Percentiles rank a stretch among this genome's conserved stretches.
These are phyloP conservation scores for Patiria miniata DNA, from an alignment of 35 echinoderm and acorn worm genomes.

Conservation along the genomic window DNA sequence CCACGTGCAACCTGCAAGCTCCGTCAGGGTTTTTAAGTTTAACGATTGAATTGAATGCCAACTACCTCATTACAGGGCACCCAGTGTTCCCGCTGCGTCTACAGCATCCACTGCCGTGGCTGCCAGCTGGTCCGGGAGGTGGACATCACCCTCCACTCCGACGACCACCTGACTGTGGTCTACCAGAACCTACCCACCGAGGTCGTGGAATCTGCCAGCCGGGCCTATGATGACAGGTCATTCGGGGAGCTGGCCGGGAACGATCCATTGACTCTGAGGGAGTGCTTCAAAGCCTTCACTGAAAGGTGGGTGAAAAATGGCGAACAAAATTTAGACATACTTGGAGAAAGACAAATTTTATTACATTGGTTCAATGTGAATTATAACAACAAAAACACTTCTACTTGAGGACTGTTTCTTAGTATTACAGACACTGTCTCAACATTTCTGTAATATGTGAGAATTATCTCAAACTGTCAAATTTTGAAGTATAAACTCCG, in stretches of 20 bases:
- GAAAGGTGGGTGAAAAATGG: constrained; percentile 66
- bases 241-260: constrained; percentile 55
- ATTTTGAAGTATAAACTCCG: too few relatives aligned
- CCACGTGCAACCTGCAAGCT: too few relatives aligned
- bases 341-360: not conserved
- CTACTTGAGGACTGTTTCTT: too few relatives aligned
- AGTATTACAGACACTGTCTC: too few relatives aligned
- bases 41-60: not conserved
- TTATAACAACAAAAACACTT: too few relatives aligned
- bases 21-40: too few relatives aligned
- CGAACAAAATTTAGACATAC: not conserved
- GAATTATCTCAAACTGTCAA: too few relatives aligned
- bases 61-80: constrained; percentile 62
- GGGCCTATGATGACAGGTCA: constrained; percentile 74
- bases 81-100: constrained; percentile 82
- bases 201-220: constrained; percentile 73
- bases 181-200: constrained; percentile 69
- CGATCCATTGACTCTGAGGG: constrained; percentile 78
- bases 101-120: constrained; percentile 82
- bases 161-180: constrained; percentile 86
- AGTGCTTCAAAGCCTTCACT: constrained; percentile 96
- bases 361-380: too few relatives aligned
- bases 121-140: constrained; percentile 90
- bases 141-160: constrained; percentile 75
- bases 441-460: too few relatives aligned